phyloP scores from a whole-genome alignment of 1,140 invertebrate species.

The Drosophila cardini region DNA sequence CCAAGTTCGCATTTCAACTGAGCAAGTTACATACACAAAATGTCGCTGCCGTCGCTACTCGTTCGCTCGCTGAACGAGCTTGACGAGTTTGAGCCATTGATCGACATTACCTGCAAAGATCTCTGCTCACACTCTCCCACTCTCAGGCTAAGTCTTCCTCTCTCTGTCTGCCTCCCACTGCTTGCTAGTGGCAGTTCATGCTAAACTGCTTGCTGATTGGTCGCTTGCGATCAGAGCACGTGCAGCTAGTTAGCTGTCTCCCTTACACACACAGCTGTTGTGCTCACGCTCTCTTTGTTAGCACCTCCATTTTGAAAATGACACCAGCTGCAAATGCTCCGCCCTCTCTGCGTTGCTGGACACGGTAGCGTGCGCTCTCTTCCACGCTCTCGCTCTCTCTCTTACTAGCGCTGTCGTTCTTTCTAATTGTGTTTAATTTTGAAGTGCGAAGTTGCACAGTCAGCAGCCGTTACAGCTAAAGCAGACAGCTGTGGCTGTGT shows the following conservation, averaged over 20 bases:
- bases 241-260: slow-evolving; percentile 28
- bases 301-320: slow-evolving; percentile 84
- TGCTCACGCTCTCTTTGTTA: slow-evolving; percentile 43
- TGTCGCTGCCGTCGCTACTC: slow-evolving; percentile 44
- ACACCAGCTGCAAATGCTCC: slow-evolving; percentile 67
- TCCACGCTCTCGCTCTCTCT: slow-evolving; percentile 14
- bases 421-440: slow-evolving; percentile 79
- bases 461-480: slow-evolving; percentile 52
- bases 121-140: slow-evolving; percentile 4
- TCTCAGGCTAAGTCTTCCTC: slow-evolving; percentile 2
- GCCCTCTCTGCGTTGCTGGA: no score
- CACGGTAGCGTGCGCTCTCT: not conserved
- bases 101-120: slow-evolving; percentile 66
- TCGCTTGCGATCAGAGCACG: slow-evolving; percentile 1
- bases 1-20: slow-evolving; percentile 81
- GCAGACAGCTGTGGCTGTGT: slow-evolving; percentile 30
- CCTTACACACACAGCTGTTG: slow-evolving; percentile 18
- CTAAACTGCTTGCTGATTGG: slow-evolving; percentile 50
- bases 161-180: slow-evolving; percentile 10
- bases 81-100: slow-evolving; percentile 75
- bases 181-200: slow-evolving; percentile 47
- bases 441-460: slow-evolving; percentile 82
- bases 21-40: slow-evolving; percentile 65
- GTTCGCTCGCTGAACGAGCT: slow-evolving; percentile 64
- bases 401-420: slow-evolving; percentile 26